Conservation (phyloP, 2,113 vertebrate genomes). For the Oryzias celebensis region DNA sequence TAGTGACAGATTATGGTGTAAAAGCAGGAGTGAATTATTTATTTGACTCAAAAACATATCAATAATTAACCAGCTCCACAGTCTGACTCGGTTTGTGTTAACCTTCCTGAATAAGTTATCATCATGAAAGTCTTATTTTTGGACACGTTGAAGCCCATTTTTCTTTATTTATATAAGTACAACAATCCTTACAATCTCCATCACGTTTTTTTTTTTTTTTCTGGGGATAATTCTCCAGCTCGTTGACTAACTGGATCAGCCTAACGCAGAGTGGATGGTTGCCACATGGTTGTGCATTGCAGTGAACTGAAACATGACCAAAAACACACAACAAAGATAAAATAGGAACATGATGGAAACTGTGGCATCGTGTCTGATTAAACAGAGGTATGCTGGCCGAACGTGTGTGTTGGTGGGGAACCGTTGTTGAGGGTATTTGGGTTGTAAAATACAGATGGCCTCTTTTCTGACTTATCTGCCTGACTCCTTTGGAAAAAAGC, state of each 20-base stretch:
- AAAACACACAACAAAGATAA: conserved; percentile 5
- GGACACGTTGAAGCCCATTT: background rate
- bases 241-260: conserved; percentile 65
- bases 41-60: conserved; percentile 58
- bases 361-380: conserved; percentile 1
- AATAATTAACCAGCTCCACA: conserved; percentile 62
- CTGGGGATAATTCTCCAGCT: conserved; percentile 57
- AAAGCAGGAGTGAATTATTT: conserved; percentile 67
- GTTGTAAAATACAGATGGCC: conserved; percentile 69
- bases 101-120: conserved; percentile 42
- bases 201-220: conserved; percentile 9
- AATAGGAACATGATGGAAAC: background rate
- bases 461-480: conserved; percentile 66
- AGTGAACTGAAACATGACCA: conserved; percentile 21
- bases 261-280: conserved; percentile 31
- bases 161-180: conserved; percentile 4
- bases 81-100: conserved; percentile 32
- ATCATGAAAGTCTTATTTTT: conserved; percentile 2
- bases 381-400: conserved; percentile 10
- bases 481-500: conserved; percentile 49
- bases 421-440: conserved; percentile 23
- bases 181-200: conserved; percentile 1
- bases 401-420: conserved; percentile 3
- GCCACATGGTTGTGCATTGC: conserved; percentile 15
- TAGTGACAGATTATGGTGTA: conserved; percentile 52